Evolutionary conservation across 30 jellyfish, hydroid and myxozoan genomes (phyloP), one percentile per base, ranked within the genome.

Genomic region (Clytia hemisphaerica): DNA sequence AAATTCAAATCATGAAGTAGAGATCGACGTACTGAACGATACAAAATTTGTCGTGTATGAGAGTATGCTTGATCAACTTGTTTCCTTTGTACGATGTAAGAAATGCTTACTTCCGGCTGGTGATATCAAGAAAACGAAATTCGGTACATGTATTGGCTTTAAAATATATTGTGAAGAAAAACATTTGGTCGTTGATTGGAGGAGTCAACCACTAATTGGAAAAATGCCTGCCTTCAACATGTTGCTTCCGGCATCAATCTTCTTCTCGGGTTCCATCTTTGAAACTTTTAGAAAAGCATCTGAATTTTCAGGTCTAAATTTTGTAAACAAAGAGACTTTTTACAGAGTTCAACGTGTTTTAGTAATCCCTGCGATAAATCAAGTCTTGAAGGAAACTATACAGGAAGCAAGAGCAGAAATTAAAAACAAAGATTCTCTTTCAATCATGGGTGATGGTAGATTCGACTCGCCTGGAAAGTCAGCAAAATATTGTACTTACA

Each of bases 401-500:
- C 25, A 27, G 14, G 31, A 19, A 2, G 69, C 69, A 55, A 4
- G 70, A 57, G 48, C 5, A 6, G 51, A 57, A 22, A 33, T 26
- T 57, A 31, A 31, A 12, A 16, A 16, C 10, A n/a, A 57, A 16
- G 16, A 12, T 5, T n/a, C 37, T 5, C 15, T 32, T 18, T 37
- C 70, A n/a, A 21, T n/a, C 24, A 12, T 51, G 18, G 66, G 66
- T 31, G 70, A 57, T 33, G 51, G 70, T n/a, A 12, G 70, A 21
- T 57, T 57, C 16, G 70, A 57, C 35, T 57, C 48, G 16, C 70
- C 70, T 21, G 53, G 70, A 21, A 57, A 57, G 30, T 57, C 70
- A 5, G 50, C 70, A 0, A 57, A 57, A 31, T 57, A 57, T 57
- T 57, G 51, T 31, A n/a, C 70, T 22, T 57, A 57, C 4, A 57